These are phyloP conservation scores for Ochropleura leucogaster DNA, from an alignment of 2,888 invertebrate genomes.

Conservation along the genomic window DNA sequence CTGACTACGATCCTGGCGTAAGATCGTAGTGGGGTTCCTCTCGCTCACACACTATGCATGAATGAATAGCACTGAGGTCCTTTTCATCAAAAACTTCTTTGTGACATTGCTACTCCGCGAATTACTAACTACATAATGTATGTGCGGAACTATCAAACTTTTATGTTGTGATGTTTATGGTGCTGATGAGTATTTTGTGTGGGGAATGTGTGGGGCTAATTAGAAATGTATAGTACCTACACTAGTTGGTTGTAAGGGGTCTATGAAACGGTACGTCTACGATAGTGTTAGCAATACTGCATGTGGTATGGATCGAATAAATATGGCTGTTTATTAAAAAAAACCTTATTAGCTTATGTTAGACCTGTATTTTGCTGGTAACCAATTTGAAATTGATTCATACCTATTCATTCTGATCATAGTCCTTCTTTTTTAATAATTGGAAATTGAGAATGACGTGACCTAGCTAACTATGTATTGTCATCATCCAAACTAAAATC, in stretches of 20 bases:
- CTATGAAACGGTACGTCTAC: conserved; percentile 2
- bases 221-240: conserved; percentile 27
- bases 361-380: too few relatives aligned
- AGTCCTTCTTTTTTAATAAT: too few relatives aligned
- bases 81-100: conserved; percentile 84
- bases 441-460: too few relatives aligned
- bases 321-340: too few relatives aligned
- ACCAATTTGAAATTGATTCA: too few relatives aligned
- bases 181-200: conserved; percentile 42
- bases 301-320: too few relatives aligned
- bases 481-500: too few relatives aligned
- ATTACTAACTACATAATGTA: conserved; percentile 67
- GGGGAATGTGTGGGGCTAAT: conserved; percentile 32
- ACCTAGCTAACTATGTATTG: too few relatives aligned
- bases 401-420: too few relatives aligned
- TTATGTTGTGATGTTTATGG: conserved; percentile 34
- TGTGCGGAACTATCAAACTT: conserved; percentile 58
- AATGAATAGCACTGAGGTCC: conserved; percentile 84
- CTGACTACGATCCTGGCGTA: conserved; percentile 72
- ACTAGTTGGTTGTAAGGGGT: conserved; percentile 1
- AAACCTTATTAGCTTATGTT: too few relatives aligned
- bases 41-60: conserved; percentile 81
- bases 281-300: conserved; percentile 19
- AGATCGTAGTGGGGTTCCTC: conserved; percentile 74
- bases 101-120: conserved; percentile 70